These are phyloP conservation scores for Oceanites oceanicus DNA, from an alignment of 2,113 vertebrate genomes.

Conservation along the genomic window DNA sequence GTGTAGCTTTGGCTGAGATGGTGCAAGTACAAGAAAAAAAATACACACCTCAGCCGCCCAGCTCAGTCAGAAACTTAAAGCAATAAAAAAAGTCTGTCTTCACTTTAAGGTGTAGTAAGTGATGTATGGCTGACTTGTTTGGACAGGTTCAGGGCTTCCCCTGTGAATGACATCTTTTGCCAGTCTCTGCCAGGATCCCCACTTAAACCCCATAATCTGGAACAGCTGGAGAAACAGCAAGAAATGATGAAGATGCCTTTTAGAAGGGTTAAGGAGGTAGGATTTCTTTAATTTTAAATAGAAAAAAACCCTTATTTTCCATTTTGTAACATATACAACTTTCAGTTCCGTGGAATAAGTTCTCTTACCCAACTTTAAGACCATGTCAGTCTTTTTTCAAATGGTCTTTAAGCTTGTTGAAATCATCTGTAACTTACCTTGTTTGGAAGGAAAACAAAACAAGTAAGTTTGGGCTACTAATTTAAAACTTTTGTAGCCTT, in stretches of 20 bases:
- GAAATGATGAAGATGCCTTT: constrained; percentile 88
- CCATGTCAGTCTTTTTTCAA: not conserved
- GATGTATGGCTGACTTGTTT: not conserved
- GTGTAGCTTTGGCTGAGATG: not conserved
- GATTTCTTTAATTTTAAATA: not conserved
- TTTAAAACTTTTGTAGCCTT: not conserved
- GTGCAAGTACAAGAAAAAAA: not conserved
- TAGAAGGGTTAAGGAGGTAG: constrained; percentile 80
- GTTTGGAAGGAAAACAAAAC: not conserved
- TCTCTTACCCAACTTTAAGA: not conserved
- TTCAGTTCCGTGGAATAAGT: not conserved
- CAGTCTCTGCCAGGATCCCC: constrained; percentile 92
- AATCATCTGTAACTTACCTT: not conserved
- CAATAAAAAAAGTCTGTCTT: not conserved
- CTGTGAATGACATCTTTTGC: constrained; percentile 96
- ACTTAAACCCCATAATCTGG: constrained; percentile 85
- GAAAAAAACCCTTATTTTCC: not conserved
- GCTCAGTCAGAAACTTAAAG: not conserved
- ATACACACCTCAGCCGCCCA: not conserved
- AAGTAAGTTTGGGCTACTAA: not conserved
- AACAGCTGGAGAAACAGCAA: constrained; percentile 87
- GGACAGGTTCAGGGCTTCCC: constrained; percentile 88
- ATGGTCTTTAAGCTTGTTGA: not conserved
- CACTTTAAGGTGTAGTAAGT: not conserved
- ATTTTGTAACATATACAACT: not conserved